A percentile compares a stretch with the other conserved stretches of the same genome.
Evolutionary conservation across 2,113 vertebrate species (phyloP).

Genomic region (Oreochromis niloticus): DNA sequence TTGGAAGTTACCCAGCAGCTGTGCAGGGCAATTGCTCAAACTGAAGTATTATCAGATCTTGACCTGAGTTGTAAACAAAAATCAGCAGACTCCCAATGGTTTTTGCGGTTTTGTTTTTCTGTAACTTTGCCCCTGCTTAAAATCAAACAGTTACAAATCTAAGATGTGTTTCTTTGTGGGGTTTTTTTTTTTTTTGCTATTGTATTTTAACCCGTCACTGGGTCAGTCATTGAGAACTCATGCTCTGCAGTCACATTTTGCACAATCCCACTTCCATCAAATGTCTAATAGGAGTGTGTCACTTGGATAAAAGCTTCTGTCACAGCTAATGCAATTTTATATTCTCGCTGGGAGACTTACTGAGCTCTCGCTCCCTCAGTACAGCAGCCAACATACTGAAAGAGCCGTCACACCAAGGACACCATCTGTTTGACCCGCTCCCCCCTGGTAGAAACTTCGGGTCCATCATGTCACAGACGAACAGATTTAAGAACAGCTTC

Average conservation of each 20-base stretch:
- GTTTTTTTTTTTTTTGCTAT: rapidly evolving
- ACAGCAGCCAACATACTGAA: not conserved
- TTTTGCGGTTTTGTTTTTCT: not conserved
- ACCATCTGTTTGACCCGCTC: not conserved
- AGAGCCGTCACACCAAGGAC: not conserved
- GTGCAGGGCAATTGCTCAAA: not conserved
- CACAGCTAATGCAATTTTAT: not conserved
- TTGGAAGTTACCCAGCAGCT: constrained; percentile 2
- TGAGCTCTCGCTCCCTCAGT: not conserved
- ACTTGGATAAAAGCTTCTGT: not conserved
- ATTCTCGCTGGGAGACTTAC: not conserved
- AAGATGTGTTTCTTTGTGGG: not conserved
- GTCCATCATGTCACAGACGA: not conserved
- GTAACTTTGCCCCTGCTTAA: not conserved
- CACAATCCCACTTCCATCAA: not conserved
- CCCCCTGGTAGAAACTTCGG: not conserved
- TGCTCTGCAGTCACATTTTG: not conserved
- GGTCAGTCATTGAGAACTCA: not conserved
- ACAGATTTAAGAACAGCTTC: not conserved
- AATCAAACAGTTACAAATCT: not conserved
- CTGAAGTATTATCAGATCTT: not conserved
- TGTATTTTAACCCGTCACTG: not conserved
- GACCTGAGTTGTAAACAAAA: not conserved
- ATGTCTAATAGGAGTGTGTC: not conserved
- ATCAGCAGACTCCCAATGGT: not conserved